Conservation (phyloP, 2,113 vertebrate genomes). For the Hiodon alosoides region DNA sequence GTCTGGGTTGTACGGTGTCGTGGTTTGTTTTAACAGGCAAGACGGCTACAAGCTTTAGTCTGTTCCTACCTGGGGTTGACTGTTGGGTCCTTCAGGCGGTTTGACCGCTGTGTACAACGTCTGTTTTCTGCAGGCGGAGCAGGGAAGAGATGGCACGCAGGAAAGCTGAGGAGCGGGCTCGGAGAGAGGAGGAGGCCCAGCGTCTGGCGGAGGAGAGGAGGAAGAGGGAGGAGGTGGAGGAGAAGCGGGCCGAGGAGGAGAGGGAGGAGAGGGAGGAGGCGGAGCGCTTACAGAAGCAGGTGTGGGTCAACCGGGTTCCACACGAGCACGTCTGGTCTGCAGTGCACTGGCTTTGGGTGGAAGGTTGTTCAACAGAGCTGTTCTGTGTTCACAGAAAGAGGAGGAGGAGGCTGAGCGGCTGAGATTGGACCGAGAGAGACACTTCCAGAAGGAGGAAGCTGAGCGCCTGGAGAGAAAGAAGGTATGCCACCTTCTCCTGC, state of each 20-base stretch:
- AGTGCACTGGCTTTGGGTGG: background rate
- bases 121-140: constrained; percentile 62
- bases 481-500: constrained; percentile 53
- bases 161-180: constrained; percentile 74
- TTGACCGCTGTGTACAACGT: constrained; percentile 1
- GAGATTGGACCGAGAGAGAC: constrained; percentile 81
- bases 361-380: background rate
- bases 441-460: constrained; percentile 90
- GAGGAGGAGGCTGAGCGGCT: constrained; percentile 82
- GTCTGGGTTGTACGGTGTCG: too few relatives aligned
- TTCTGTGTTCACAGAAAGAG: constrained; percentile 53
- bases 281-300: constrained; percentile 77
- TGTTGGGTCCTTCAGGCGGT: too few relatives aligned
- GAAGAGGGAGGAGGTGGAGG: constrained; percentile 63
- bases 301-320: constrained; percentile 33
- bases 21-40: too few relatives aligned
- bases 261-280: constrained; percentile 69
- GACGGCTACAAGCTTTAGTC: too few relatives aligned
- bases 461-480: constrained; percentile 94
- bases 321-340: background rate
- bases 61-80: too few relatives aligned
- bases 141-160: constrained; percentile 77
- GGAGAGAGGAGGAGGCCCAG: constrained; percentile 70
- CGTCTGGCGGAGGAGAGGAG: constrained; percentile 66
- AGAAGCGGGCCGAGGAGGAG: constrained; percentile 65